Evolutionary conservation across 2,888 invertebrate genomes (phyloP).

Genomic region (Cryptus armator): DNA sequence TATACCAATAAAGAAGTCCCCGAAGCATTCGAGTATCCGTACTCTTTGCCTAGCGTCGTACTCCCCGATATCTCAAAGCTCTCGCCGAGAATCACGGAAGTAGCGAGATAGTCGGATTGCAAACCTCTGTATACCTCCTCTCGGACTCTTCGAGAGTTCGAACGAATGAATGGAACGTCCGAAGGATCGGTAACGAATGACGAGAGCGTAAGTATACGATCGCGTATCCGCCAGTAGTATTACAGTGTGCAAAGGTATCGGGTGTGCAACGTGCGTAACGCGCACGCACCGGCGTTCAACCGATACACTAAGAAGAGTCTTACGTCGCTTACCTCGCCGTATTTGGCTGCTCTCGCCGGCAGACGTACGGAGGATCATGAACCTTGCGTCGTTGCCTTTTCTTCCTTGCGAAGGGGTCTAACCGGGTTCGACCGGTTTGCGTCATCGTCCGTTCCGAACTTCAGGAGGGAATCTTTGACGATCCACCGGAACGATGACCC

Average conservation of each 20-base stretch:
- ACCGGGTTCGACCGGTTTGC: constrained; percentile 67
- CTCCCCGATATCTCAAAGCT: constrained; percentile 9
- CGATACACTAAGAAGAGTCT: constrained; percentile 36
- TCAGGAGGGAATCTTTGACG: constrained; percentile 44
- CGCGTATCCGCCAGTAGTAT: constrained; percentile 17
- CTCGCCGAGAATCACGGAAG: constrained; percentile 51
- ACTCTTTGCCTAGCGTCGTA: not conserved
- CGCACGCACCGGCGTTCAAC: constrained; percentile 50
- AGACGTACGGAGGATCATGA: constrained; percentile 51
- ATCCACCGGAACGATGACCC: constrained; percentile 20
- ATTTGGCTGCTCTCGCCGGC: constrained; percentile 50
- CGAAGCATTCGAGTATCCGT: constrained; percentile 18
- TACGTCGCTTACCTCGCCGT: constrained; percentile 43
- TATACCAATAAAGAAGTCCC: constrained; percentile 3
- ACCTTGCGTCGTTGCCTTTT: constrained; percentile 34
- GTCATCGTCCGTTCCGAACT: constrained; percentile 57
- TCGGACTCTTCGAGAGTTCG: constrained; percentile 30
- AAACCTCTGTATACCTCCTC: not conserved
- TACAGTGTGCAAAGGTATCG: constrained; percentile 41
- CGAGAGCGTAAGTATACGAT: constrained; percentile 30
- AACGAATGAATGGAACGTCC: constrained; percentile 61
- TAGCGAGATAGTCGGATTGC: constrained; percentile 30
- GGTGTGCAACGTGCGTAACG: constrained; percentile 35
- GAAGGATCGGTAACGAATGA: constrained; percentile 63
- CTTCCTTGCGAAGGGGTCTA: constrained; percentile 47